phyloP scores from a whole-genome alignment of 2,113 vertebrate genomes.

The Helogale parvula region DNA sequence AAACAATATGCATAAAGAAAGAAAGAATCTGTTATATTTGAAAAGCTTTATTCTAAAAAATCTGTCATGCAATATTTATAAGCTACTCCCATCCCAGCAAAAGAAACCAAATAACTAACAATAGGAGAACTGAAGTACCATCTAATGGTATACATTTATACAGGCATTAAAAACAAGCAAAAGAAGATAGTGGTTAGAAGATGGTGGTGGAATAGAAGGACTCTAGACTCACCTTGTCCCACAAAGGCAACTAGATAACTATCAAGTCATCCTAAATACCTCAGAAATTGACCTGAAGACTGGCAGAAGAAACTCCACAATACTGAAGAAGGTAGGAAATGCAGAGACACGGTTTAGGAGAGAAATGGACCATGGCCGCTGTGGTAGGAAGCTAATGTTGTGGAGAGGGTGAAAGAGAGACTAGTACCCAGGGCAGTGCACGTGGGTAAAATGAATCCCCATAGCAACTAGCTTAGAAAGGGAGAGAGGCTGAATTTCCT shows the following conservation, averaged over 20 bases:
- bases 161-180: not conserved
- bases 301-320: not conserved
- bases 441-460: not conserved
- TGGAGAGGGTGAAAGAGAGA: not conserved
- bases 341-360: not conserved
- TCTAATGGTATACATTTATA: not conserved
- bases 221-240: not conserved
- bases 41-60: constrained; percentile 37
- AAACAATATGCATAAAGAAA: constrained; percentile 39
- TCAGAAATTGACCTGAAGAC: not conserved
- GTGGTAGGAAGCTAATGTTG: not conserved
- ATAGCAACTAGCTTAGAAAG: not conserved
- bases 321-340: not conserved
- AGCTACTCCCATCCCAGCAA: not conserved
- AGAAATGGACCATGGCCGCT: not conserved
- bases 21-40: constrained; percentile 1
- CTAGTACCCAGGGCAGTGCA: not conserved
- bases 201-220: not conserved
- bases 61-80: not conserved
- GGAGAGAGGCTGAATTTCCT: not conserved
- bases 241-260: not conserved
- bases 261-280: not conserved
- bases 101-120: not conserved
- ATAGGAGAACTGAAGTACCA: not conserved
- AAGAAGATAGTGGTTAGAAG: not conserved